These are phyloP conservation scores for Eueides isabella DNA, from an alignment of 1,140 invertebrate genomes.

Conservation along the genomic window DNA sequence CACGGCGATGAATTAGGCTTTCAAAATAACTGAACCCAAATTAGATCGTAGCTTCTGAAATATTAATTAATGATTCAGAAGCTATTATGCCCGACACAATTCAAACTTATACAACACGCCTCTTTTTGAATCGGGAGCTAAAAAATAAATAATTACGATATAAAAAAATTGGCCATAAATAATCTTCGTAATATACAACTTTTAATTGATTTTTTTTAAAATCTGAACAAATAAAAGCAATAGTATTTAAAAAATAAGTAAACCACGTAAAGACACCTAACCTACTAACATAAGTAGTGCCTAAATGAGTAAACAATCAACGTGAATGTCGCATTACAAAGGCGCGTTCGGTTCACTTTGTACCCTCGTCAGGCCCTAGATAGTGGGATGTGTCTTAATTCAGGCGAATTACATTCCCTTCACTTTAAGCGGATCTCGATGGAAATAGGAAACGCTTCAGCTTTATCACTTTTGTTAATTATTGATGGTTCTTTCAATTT, in stretches of 20 bases:
- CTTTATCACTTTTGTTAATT: constrained; percentile 31
- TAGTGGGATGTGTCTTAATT: constrained; percentile 33
- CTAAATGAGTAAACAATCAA: constrained; percentile 28
- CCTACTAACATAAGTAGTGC: not conserved
- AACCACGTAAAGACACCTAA: not conserved
- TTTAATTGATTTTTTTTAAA: not conserved
- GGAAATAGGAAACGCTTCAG: constrained; percentile 24
- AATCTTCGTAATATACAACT: no score
- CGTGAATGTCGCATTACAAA: constrained; percentile 26
- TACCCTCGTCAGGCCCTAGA: constrained; percentile 30
- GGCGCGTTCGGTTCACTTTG: constrained; percentile 25
- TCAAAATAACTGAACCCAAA: no score
- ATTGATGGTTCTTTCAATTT: constrained; percentile 18
- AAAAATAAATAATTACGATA: no score
- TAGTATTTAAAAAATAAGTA: not conserved
- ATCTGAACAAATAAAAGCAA: not conserved
- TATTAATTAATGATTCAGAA: no score
- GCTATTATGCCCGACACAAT: no score
- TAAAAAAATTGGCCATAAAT: no score
- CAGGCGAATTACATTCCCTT: constrained; percentile 28
- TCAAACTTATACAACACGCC: no score
- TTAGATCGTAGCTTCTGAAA: no score
- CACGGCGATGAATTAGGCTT: no score
- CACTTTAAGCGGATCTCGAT: constrained; percentile 26
- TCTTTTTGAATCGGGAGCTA: no score